Percentiles rank a stretch among this genome's conserved stretches.
phyloP scores from a whole-genome alignment of 2,888 invertebrate species.

The Leistus spinibarbis region DNA sequence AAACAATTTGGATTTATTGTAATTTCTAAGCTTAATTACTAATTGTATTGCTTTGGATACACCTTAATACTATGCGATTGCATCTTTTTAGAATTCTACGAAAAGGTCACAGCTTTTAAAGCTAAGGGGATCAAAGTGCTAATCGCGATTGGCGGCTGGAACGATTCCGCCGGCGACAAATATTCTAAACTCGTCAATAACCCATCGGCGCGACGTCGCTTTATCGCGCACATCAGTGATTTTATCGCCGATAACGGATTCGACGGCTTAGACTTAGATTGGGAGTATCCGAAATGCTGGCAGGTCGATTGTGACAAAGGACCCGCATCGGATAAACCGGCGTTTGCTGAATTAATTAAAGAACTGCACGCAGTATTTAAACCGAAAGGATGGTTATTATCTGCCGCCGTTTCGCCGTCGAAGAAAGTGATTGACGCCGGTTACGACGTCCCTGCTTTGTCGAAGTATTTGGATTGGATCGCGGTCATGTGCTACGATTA shows the following conservation, averaged over 20 bases:
- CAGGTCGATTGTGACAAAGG: slow-evolving; percentile 87
- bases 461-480: slow-evolving; percentile 84
- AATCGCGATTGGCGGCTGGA: slow-evolving; percentile 94
- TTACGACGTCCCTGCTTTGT: slow-evolving; percentile 79
- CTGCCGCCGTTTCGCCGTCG: slow-evolving; percentile 85
- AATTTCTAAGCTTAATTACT: no score
- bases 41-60: no score
- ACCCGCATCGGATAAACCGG: slow-evolving; percentile 78
- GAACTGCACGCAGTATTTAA: slow-evolving; percentile 76
- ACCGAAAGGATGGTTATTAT: slow-evolving; percentile 73
- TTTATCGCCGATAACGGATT: slow-evolving; percentile 82
- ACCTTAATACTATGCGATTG: no score
- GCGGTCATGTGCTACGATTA: slow-evolving; percentile 91
- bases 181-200: slow-evolving; percentile 83
- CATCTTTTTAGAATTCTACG: slow-evolving; percentile 73
- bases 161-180: slow-evolving; percentile 89
- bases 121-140: slow-evolving; percentile 78
- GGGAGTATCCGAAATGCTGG: slow-evolving; percentile 95
- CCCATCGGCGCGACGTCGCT: slow-evolving; percentile 71
- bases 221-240: slow-evolving; percentile 75
- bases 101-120: slow-evolving; percentile 78
- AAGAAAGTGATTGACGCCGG: slow-evolving; percentile 83
- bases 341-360: slow-evolving; percentile 74
- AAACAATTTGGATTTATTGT: no score
- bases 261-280: slow-evolving; percentile 90